phyloP scores from a whole-genome alignment of 2,797 vertebrate species.

The Neosilurus mollespiculum region DNA sequence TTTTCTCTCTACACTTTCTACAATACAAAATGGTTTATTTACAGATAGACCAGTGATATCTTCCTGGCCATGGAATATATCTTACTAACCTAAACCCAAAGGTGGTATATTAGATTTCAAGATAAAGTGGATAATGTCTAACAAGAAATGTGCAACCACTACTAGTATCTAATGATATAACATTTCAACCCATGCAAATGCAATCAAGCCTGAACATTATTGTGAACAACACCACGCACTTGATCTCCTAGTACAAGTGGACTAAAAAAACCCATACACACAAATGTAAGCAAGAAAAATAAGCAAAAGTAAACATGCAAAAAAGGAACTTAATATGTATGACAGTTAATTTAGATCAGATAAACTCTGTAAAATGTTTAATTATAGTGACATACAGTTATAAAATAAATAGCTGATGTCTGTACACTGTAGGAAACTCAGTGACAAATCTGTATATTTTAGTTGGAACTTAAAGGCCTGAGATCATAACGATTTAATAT shows the following conservation, averaged over 20 bases:
- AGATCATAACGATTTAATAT: not conserved
- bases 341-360: not conserved
- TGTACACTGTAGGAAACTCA: not conserved
- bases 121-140: constrained; percentile 54
- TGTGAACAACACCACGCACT: constrained; percentile 21
- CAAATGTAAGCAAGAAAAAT: not conserved
- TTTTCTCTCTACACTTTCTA: not conserved
- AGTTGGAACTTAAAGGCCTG: not conserved
- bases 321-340: no score
- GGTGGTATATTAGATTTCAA: constrained; percentile 50
- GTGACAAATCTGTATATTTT: not conserved
- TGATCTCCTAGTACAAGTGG: constrained; percentile 25
- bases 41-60: constrained; percentile 7
- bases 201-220: constrained; percentile 31
- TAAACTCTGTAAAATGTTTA: not conserved
- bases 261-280: no score
- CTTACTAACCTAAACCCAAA: constrained; percentile 26
- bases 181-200: constrained; percentile 32
- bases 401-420: constrained; percentile 42
- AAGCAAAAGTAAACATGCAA: not conserved
- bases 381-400: not conserved
- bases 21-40: constrained; percentile 29
- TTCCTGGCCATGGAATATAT: not conserved
- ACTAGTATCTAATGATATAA: constrained; percentile 40
- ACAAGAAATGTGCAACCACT: constrained; percentile 19